phyloP scores from a whole-genome alignment of 2,888 invertebrate species.

The Drosophila nigricruria region DNA sequence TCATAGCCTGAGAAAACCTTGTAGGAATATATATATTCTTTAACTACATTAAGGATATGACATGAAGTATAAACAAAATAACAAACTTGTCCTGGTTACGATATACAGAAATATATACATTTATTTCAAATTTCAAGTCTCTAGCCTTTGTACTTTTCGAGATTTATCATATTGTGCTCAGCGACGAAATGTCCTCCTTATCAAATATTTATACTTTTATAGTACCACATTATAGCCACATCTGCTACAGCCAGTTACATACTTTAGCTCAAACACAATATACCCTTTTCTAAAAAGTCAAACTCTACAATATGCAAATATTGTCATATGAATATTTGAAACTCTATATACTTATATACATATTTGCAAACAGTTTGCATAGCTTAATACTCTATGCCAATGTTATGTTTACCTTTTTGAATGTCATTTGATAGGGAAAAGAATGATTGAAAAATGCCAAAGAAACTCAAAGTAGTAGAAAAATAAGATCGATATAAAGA shows the following conservation, averaged over 20 bases:
- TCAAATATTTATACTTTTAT: background rate
- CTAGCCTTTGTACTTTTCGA: background rate
- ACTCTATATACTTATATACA: background rate
- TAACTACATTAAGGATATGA: too few species aligned
- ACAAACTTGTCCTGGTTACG: background rate
- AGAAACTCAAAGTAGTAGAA: background rate
- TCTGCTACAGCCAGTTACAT: background rate
- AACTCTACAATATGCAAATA: conserved; percentile 1
- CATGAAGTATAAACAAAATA: too few species aligned
- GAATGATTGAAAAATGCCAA: background rate
- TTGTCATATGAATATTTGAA: conserved; percentile 7
- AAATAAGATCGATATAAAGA: background rate
- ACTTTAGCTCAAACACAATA: background rate
- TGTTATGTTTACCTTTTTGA: background rate
- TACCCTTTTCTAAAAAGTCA: background rate
- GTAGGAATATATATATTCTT: too few species aligned
- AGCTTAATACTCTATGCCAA: conserved; percentile 3
- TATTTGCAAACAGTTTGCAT: conserved; percentile 7
- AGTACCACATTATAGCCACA: too few species aligned
- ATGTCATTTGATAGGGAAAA: background rate
- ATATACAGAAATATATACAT: background rate
- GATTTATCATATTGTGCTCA: too few species aligned
- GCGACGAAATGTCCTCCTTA: background rate
- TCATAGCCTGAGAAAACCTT: too few species aligned
- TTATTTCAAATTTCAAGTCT: background rate